phyloP scores from a whole-genome alignment of 1,140 invertebrate genomes.

The Stegodyphus dumicola region DNA sequence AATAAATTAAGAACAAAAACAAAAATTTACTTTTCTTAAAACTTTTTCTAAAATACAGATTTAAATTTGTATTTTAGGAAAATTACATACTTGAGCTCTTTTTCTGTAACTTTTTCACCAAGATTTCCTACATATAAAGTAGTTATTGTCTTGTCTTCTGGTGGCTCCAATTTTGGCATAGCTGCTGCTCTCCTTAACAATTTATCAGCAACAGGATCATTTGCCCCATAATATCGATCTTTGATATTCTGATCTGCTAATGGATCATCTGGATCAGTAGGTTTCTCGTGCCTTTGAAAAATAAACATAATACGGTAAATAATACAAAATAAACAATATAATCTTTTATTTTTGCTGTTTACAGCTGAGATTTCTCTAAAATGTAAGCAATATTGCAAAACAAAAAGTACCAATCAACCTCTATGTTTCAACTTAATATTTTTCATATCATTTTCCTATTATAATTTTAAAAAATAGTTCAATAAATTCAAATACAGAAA shows the following conservation, averaged over 20 bases:
- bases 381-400: neutral
- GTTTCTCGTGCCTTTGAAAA: slow-evolving; percentile 89
- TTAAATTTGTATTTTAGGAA: too few relatives aligned
- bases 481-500: neutral
- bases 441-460: neutral
- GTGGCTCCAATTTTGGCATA: slow-evolving; percentile 93
- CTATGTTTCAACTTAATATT: neutral
- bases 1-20: too few relatives aligned
- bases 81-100: slow-evolving; percentile 79
- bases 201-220: slow-evolving; percentile 99
- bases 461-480: neutral
- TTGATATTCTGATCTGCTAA: slow-evolving; percentile 99
- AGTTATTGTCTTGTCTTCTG: slow-evolving; percentile 95
- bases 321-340: neutral
- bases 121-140: slow-evolving; percentile 96
- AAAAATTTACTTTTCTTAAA: too few relatives aligned
- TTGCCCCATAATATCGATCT: slow-evolving; percentile 97
- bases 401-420: neutral
- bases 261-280: slow-evolving; percentile 99
- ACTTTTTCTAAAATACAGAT: too few relatives aligned
- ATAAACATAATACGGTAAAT: slow-evolving; percentile 32
- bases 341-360: neutral
- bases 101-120: slow-evolving; percentile 88
- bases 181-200: slow-evolving; percentile 91
- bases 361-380: neutral